A percentile compares a stretch with the other conserved stretches of the same genome.
Evolutionary conservation across 2,113 vertebrate species (phyloP).

Genomic region (Tragelaphus scriptus): DNA sequence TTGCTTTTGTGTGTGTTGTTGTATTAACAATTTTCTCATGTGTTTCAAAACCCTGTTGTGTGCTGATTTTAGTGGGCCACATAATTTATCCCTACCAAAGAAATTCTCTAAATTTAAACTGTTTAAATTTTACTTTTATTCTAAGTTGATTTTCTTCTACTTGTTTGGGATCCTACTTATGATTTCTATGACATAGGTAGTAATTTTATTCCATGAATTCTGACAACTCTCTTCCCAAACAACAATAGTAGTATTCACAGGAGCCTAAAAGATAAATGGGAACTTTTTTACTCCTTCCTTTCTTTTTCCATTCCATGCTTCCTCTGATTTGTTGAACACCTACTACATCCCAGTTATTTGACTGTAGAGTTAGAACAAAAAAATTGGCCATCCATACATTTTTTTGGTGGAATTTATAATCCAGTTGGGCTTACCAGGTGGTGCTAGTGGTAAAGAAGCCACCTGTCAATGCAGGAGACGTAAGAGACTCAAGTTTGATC

Average conservation of each 20-base stretch:
- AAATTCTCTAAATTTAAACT: background rate
- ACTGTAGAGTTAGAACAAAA: background rate
- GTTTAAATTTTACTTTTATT: background rate
- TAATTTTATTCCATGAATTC: background rate
- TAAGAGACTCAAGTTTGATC: background rate
- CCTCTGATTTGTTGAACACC: background rate
- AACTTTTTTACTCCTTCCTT: background rate
- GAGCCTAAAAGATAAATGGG: background rate
- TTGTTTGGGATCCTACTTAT: background rate
- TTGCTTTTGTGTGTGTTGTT: background rate
- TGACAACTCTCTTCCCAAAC: background rate
- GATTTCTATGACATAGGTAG: background rate
- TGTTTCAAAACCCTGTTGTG: background rate
- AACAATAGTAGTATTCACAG: background rate
- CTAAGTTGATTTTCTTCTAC: background rate
- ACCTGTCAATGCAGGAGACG: background rate
- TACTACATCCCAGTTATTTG: background rate
- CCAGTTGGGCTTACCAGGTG: background rate
- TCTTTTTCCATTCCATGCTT: background rate
- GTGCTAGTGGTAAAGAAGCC: background rate
- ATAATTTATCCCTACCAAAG: background rate
- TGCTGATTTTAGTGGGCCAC: background rate
- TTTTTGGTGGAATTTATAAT: background rate
- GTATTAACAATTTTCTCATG: background rate
- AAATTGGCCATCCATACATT: background rate